A percentile compares a stretch with the other conserved stretches of the same genome.
These are phyloP conservation scores for Elaeidobius kamerunicus DNA, from an alignment of 2,888 invertebrate species.

Conservation along the genomic window DNA sequence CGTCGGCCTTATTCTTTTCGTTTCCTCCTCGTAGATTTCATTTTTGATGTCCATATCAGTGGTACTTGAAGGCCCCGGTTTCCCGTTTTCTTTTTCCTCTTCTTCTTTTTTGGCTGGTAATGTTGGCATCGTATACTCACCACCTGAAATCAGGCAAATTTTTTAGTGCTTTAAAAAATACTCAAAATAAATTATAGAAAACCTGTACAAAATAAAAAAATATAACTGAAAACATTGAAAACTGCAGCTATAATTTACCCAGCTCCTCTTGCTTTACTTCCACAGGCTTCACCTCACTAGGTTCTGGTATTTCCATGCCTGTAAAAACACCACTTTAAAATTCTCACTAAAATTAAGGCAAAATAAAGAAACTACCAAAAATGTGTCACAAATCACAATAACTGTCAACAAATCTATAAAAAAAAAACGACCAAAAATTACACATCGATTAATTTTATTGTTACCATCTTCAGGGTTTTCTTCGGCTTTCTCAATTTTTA, in stretches of 20 bases:
- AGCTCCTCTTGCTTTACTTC: constrained; percentile 22
- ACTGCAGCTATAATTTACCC: constrained; percentile 13
- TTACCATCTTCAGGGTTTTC: constrained; percentile 19
- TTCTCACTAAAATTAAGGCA: background rate
- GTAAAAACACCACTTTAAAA: constrained; percentile 9
- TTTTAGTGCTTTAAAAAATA: too few relatives aligned
- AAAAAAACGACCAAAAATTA: constrained; percentile 15
- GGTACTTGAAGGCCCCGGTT: constrained; percentile 49
- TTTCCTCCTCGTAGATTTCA: constrained; percentile 27
- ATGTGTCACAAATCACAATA: constrained; percentile 20
- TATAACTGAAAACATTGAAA: background rate
- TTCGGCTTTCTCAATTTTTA: constrained; percentile 25
- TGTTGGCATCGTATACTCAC: constrained; percentile 41
- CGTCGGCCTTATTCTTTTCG: constrained; percentile 30
- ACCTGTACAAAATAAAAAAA: constrained; percentile 1
- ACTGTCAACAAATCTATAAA: constrained; percentile 7
- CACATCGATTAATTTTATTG: constrained; percentile 17
- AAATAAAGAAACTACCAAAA: constrained; percentile 2
- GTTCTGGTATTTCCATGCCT: constrained; percentile 21
- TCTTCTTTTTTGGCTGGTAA: constrained; percentile 34
- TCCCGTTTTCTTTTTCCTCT: constrained; percentile 42
- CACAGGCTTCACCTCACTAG: background rate
- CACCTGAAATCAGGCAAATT: too few relatives aligned
- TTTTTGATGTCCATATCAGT: constrained; percentile 25
- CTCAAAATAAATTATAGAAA: constrained; percentile 5